These are phyloP conservation scores for Mola mola DNA, from an alignment of 2,113 vertebrate genomes.

Conservation along the genomic window DNA sequence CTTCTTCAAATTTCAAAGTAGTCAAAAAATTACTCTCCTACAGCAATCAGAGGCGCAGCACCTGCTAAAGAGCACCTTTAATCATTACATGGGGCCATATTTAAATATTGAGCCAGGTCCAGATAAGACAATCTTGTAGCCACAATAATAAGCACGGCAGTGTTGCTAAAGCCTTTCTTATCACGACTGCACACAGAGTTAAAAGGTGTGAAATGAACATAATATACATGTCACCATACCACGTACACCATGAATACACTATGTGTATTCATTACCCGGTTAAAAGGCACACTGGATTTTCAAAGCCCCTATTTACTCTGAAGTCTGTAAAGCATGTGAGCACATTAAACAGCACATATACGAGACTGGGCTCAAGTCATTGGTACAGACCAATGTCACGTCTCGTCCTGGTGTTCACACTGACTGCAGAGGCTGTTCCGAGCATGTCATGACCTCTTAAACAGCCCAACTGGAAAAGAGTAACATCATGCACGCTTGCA, in stretches of 20 bases:
- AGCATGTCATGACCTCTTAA: slow-evolving; percentile 57
- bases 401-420: slow-evolving; percentile 20
- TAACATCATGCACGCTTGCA: slow-evolving; percentile 50
- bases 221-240: neutral
- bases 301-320: neutral
- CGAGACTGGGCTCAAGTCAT: slow-evolving; percentile 12
- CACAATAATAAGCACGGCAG: neutral
- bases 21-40: slow-evolving; percentile 24
- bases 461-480: slow-evolving; percentile 55
- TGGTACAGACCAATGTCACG: slow-evolving; percentile 8
- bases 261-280: neutral
- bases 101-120: neutral
- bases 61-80: slow-evolving; percentile 23
- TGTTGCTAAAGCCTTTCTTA: neutral
- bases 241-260: too few relatives aligned
- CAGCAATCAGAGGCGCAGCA: slow-evolving; percentile 8
- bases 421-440: slow-evolving; percentile 33
- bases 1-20: slow-evolving; percentile 13
- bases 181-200: neutral
- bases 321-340: neutral
- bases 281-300: neutral
- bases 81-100: slow-evolving; percentile 9
- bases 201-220: neutral
- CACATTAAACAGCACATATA: slow-evolving; percentile 18
- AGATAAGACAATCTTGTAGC: neutral